A percentile compares a stretch with the other conserved stretches of the same genome.
Conservation (phyloP, 2,888 invertebrate genomes). For the Melanotus villosus region DNA sequence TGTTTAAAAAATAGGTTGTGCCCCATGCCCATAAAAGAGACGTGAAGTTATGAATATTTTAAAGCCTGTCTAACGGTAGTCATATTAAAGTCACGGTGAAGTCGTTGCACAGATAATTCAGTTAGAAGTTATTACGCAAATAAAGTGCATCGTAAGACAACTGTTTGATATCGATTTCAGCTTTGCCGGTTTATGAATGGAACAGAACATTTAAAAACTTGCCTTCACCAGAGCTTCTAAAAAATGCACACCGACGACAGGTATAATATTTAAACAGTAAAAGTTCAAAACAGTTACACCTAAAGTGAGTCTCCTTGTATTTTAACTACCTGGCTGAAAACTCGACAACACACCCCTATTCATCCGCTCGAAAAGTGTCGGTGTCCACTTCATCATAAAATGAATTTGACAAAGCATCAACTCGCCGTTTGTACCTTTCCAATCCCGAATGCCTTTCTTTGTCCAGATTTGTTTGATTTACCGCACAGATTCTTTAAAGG, state of each 20-base stretch:
- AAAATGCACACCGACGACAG: neutral
- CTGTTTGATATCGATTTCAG: neutral
- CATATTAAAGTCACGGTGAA: slow-evolving; percentile 42
- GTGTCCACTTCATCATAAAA: slow-evolving; percentile 44
- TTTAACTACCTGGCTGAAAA: slow-evolving; percentile 18
- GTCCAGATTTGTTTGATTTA: slow-evolving; percentile 43
- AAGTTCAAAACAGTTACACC: neutral
- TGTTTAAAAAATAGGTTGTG: neutral
- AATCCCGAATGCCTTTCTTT: slow-evolving; percentile 36
- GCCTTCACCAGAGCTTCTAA: neutral
- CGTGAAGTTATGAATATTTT: slow-evolving; percentile 43
- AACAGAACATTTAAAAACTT: neutral
- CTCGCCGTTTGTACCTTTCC: slow-evolving; percentile 35
- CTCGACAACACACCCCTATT: neutral
- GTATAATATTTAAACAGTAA: neutral
- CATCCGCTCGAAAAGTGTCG: slow-evolving; percentile 33
- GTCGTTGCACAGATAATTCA: slow-evolving; percentile 37
- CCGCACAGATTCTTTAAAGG: slow-evolving; percentile 18
- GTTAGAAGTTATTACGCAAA: slow-evolving; percentile 26
- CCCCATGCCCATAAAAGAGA: slow-evolving; percentile 24
- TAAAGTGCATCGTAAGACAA: slow-evolving; percentile 26
- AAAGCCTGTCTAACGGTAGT: slow-evolving; percentile 46
- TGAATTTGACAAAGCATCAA: slow-evolving; percentile 44
- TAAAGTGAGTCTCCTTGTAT: neutral
- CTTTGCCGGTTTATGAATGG: neutral